Evolutionary conservation across 2,797 vertebrate genomes (phyloP).

Genomic region (Oreochromis grahami): DNA sequence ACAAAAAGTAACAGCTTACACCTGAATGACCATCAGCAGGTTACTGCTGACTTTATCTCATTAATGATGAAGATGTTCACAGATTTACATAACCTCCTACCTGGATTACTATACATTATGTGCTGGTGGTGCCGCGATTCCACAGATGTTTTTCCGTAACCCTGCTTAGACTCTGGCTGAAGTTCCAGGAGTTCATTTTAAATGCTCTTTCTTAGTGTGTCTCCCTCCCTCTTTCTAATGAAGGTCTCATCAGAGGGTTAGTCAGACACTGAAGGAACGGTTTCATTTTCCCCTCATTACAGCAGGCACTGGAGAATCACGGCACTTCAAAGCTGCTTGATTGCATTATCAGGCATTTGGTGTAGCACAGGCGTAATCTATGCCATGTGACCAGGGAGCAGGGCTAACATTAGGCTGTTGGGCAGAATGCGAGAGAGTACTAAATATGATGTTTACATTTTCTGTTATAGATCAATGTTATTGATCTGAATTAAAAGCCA

Average conservation of each 20-base stretch:
- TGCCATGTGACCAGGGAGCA: slow-evolving; percentile 43
- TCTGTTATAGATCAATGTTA: background rate
- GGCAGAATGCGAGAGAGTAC: background rate
- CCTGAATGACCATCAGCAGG: background rate
- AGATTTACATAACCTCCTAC: background rate
- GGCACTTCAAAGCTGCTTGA: slow-evolving; percentile 68
- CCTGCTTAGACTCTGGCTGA: slow-evolving; percentile 12
- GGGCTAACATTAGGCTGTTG: slow-evolving; percentile 14
- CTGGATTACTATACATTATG: background rate
- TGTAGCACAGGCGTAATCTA: slow-evolving; percentile 54
- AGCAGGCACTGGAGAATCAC: slow-evolving; percentile 62
- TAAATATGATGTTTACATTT: background rate
- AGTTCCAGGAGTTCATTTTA: slow-evolving; percentile 42
- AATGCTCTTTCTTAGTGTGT: background rate
- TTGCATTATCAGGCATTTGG: slow-evolving; percentile 71
- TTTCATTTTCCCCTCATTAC: slow-evolving; percentile 71
- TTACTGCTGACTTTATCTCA: background rate
- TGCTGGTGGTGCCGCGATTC: background rate
- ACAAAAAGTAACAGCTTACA: background rate
- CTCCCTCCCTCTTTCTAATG: slow-evolving; percentile 21
- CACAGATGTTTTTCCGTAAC: background rate
- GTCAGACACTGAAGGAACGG: slow-evolving; percentile 59
- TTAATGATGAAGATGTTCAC: background rate
- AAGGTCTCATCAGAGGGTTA: slow-evolving; percentile 63
- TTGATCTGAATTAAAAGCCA: background rate